Percentiles rank a stretch among this genome's conserved stretches.
Conservation (phyloP, 2,888 invertebrate genomes). For the Bombylius discolor region DNA sequence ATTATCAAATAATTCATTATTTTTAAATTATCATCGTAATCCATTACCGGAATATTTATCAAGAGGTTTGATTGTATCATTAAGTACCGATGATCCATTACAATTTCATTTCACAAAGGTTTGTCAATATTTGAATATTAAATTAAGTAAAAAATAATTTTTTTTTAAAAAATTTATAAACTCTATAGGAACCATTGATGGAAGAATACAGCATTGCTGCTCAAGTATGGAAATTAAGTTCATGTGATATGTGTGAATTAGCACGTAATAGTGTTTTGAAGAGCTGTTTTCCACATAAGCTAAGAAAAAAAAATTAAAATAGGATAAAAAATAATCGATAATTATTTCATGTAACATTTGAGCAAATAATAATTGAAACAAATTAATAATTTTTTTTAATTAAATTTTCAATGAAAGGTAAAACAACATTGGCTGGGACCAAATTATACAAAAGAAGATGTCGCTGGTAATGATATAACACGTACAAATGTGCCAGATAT, state of each 20-base stretch:
- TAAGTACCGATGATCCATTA: conserved; percentile 96
- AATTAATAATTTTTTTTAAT: not conserved
- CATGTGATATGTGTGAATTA: too few species aligned
- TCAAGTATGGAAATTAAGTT: conserved; percentile 97
- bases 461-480: conserved; percentile 95
- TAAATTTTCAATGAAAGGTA: conserved; percentile 56
- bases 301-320: conserved; percentile 26
- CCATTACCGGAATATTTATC: conserved; percentile 94
- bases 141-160: too few species aligned
- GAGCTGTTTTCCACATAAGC: conserved; percentile 93
- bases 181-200: conserved; percentile 83
- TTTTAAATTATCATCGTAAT: conserved; percentile 97
- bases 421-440: conserved; percentile 98
- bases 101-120: conserved; percentile 99
- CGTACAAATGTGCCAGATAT: conserved; percentile 97
- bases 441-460: conserved; percentile 89
- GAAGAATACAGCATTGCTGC: conserved; percentile 99
- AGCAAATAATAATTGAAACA: too few species aligned
- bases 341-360: too few species aligned
- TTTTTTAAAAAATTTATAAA: too few species aligned
- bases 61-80: conserved; percentile 81
- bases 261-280: conserved; percentile 92
- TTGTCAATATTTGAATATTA: conserved; percentile 9
- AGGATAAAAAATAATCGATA: not conserved
- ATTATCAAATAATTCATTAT: conserved; percentile 97